A percentile compares a stretch with the other conserved stretches of the same genome.
Conservation (phyloP, 2,888 invertebrate genomes). For the Tipula confusa region DNA sequence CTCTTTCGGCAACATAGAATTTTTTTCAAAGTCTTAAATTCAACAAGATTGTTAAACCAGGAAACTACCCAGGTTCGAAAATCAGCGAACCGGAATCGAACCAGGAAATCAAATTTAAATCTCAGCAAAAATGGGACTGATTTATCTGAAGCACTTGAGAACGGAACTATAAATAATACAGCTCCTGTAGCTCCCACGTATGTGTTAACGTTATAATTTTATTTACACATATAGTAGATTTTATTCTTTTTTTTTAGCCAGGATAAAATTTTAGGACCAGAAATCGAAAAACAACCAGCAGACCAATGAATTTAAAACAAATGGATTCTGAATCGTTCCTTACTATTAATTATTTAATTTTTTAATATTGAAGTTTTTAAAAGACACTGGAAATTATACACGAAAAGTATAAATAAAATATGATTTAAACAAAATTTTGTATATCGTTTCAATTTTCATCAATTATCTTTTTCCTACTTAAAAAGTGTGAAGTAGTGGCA, state of each 20-base stretch:
- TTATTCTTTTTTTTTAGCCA: not conserved
- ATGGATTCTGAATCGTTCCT: not conserved
- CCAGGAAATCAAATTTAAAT: not conserved
- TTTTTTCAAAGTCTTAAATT: not conserved
- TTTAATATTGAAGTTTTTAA: not conserved
- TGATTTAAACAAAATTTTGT: not conserved
- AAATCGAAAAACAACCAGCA: not conserved
- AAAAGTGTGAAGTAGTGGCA: not conserved
- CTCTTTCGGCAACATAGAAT: not conserved
- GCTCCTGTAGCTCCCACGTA: not conserved
- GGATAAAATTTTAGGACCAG: not conserved
- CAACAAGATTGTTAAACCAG: not conserved
- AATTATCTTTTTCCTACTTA: not conserved
- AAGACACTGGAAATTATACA: not conserved
- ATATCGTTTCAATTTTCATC: not conserved
- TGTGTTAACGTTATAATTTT: not conserved
- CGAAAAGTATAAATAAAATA: not conserved
- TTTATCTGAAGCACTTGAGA: not conserved
- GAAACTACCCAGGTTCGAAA: not conserved
- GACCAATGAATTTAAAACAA: not conserved
- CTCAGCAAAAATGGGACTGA: not conserved
- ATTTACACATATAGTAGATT: not conserved
- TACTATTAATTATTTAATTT: not conserved
- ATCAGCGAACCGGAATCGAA: not conserved
- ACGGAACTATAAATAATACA: not conserved